Conservation (phyloP, 1,140 invertebrate species). For the Philopotamus ludificatus region DNA sequence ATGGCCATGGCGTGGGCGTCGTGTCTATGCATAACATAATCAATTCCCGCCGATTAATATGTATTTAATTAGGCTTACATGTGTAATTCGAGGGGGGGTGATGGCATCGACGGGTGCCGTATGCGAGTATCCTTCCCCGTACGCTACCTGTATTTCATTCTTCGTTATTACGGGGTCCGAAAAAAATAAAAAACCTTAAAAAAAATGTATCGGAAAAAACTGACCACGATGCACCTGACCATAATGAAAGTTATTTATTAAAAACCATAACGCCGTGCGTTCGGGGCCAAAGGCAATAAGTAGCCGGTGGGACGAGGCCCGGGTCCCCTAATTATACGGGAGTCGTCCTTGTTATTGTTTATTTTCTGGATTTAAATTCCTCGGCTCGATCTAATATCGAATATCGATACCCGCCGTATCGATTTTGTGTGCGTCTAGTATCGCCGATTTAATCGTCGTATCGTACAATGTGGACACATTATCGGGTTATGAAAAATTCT, state of each 20-base stretch:
- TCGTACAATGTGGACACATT: constrained; percentile 16
- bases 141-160: constrained; percentile 39
- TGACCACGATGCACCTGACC: constrained; percentile 22
- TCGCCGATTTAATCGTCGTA: neutral
- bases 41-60: constrained; percentile 3
- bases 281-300: constrained; percentile 16
- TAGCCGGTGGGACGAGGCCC: constrained; percentile 13
- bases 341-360: constrained; percentile 29
- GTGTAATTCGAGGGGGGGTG: neutral
- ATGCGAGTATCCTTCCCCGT: constrained; percentile 17
- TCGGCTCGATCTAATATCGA: neutral
- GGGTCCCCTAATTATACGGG: constrained; percentile 24
- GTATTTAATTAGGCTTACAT: neutral
- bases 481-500: constrained; percentile 42
- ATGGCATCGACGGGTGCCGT: neutral
- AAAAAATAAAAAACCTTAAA: constrained; percentile 34
- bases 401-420: neutral
- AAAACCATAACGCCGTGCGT: constrained; percentile 28
- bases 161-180: constrained; percentile 33
- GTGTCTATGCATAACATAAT: no score
- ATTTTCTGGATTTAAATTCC: constrained; percentile 10
- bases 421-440: no score
- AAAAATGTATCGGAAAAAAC: no score
- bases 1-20: neutral
- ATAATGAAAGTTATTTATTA: constrained; percentile 37